Evolutionary conservation across 2,797 vertebrate species (phyloP).

Genomic region (Platyrinchus mystaceus): DNA sequence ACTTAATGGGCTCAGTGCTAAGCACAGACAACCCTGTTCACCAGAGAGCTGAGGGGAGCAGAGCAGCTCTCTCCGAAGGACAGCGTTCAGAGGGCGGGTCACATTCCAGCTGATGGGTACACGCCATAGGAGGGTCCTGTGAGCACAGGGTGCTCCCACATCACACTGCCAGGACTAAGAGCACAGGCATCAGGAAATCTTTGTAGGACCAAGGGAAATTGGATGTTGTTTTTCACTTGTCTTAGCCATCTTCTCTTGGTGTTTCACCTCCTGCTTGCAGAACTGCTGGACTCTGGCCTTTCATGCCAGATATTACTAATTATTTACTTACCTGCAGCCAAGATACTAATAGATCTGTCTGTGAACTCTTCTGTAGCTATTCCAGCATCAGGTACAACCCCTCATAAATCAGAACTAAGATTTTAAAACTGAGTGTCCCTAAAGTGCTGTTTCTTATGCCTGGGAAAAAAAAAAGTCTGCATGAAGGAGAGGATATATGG

Average conservation of each 20-base stretch:
- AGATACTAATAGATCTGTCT: background rate
- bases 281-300: background rate
- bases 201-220: background rate
- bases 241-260: background rate
- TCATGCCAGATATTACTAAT: background rate
- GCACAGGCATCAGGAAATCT: background rate
- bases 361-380: background rate
- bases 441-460: background rate
- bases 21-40: rapidly evolving
- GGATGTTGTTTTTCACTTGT: background rate
- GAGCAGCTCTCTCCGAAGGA: background rate
- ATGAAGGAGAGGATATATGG: background rate
- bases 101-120: background rate
- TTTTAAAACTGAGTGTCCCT: background rate
- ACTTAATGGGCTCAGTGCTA: background rate
- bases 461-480: background rate
- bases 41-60: background rate
- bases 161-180: background rate
- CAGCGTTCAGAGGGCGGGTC: rapidly evolving
- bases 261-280: background rate
- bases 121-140: background rate
- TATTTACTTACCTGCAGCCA: background rate
- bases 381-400: background rate
- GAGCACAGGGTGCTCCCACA: background rate
- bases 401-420: background rate